Conservation (phyloP, 1,140 invertebrate genomes). For the Ctenoplectra terminalis region DNA sequence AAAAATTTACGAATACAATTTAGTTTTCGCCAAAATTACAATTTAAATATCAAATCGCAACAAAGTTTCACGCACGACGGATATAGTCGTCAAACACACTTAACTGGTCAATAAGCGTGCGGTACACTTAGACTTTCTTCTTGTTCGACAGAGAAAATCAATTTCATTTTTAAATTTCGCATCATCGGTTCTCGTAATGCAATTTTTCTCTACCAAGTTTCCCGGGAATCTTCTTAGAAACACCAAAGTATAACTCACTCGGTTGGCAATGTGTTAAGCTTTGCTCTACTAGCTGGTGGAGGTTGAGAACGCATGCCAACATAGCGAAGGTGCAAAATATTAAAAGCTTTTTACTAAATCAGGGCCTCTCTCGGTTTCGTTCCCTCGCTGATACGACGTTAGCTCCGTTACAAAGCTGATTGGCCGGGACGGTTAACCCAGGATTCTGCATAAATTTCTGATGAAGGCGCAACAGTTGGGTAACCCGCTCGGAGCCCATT, state of each 20-base stretch:
- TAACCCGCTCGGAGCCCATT: constrained; percentile 69
- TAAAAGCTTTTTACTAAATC: constrained; percentile 75
- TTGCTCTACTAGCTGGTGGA: not conserved
- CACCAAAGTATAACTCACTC: not conserved
- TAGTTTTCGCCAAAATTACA: too few species aligned
- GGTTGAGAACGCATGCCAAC: constrained; percentile 3
- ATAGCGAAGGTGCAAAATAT: constrained; percentile 63
- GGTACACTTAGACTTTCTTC: too few species aligned
- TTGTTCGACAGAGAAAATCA: too few species aligned
- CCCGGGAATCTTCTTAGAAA: not conserved
- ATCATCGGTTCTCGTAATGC: too few species aligned
- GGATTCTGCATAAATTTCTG: constrained; percentile 77
- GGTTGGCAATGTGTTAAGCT: not conserved
- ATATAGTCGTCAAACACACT: too few species aligned
- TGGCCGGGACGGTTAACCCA: constrained; percentile 72
- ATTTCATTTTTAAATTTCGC: too few species aligned
- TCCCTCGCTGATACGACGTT: constrained; percentile 62
- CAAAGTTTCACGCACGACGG: too few species aligned
- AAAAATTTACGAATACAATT: too few species aligned
- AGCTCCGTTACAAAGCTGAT: constrained; percentile 75
- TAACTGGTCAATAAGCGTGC: too few species aligned
- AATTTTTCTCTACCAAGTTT: not conserved
- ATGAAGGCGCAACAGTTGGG: constrained; percentile 79
- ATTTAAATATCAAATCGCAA: too few species aligned
- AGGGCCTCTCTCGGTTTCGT: constrained; percentile 44